Conservation (phyloP, 2,113 vertebrate species). For the Chionodraco myersi region DNA sequence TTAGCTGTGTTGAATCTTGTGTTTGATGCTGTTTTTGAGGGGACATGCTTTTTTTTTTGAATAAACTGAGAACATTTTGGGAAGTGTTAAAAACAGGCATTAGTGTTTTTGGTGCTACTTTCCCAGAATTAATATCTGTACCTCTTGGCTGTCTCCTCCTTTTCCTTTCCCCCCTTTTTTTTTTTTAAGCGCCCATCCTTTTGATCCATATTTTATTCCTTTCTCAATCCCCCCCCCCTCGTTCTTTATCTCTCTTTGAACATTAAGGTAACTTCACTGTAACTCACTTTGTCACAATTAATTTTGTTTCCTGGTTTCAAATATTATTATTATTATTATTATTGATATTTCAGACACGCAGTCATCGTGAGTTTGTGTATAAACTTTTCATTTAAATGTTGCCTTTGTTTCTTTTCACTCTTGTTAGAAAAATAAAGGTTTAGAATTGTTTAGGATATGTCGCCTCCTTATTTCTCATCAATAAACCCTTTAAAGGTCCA, state of each 20-base stretch:
- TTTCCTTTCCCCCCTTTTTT: conserved; percentile 44
- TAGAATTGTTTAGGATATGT: conserved; percentile 85
- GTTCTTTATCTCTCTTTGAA: conserved; percentile 46
- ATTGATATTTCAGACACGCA: conserved; percentile 84
- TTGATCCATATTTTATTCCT: conserved; percentile 38
- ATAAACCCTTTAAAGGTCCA: neutral
- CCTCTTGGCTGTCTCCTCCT: conserved; percentile 52
- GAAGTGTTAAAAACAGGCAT: conserved; percentile 82
- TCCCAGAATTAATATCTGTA: conserved; percentile 78
- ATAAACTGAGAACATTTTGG: conserved; percentile 80
- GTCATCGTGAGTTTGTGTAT: conserved; percentile 85
- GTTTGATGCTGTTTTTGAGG: conserved; percentile 82
- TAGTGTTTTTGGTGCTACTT: conserved; percentile 87
- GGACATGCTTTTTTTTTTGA: conserved; percentile 85
- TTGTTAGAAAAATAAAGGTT: conserved; percentile 88
- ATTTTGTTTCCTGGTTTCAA: conserved; percentile 80
- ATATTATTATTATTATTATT: conserved; percentile 83
- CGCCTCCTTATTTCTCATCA: conserved; percentile 50
- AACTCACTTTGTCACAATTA: conserved; percentile 80
- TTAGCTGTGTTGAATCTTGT: conserved; percentile 85
- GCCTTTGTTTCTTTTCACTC: conserved; percentile 87
- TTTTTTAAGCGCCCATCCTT: conserved; percentile 40
- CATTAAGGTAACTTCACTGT: conserved; percentile 82
- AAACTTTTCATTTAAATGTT: conserved; percentile 87
- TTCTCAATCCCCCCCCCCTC: conserved; percentile 15